Conservation (phyloP, 1,140 invertebrate species). For the Theocolax elegans region DNA sequence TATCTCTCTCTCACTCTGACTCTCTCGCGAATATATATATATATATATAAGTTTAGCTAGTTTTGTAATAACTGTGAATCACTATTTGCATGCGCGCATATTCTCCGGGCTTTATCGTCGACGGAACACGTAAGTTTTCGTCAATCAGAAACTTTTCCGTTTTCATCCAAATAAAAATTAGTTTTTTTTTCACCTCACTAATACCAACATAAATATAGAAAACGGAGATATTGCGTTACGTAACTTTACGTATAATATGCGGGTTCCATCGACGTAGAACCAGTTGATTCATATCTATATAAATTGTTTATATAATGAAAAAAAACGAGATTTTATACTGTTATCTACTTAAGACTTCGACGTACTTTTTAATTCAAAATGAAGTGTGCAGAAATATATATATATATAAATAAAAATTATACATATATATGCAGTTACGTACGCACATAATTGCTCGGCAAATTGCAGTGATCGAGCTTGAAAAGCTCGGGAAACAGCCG, state of each 20-base stretch:
- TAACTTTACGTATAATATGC: background rate
- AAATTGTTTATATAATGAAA: constrained; percentile 35
- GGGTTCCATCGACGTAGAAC: background rate
- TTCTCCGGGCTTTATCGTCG: constrained; percentile 17
- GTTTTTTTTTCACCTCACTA: background rate
- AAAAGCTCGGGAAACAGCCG: constrained; percentile 3
- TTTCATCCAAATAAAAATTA: background rate
- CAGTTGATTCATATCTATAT: constrained; percentile 19
- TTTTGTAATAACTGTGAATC: constrained; percentile 61
- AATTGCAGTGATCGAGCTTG: constrained; percentile 6
- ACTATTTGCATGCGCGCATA: constrained; percentile 42
- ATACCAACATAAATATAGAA: background rate
- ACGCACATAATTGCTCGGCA: constrained; percentile 26
- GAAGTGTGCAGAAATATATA: constrained; percentile 3
- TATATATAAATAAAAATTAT: background rate
- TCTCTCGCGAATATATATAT: background rate
- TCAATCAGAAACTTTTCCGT: background rate
- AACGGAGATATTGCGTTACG: background rate
- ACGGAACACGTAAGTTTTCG: background rate
- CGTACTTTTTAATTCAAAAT: constrained; percentile 29
- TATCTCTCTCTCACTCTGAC: background rate
- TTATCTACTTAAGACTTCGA: constrained; percentile 30
- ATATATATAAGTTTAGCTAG: constrained; percentile 64
- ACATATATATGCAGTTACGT: constrained; percentile 34
- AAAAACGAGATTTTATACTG: constrained; percentile 34